phyloP scores from a whole-genome alignment of 2,888 invertebrate genomes.

The Chironomus tentans region DNA sequence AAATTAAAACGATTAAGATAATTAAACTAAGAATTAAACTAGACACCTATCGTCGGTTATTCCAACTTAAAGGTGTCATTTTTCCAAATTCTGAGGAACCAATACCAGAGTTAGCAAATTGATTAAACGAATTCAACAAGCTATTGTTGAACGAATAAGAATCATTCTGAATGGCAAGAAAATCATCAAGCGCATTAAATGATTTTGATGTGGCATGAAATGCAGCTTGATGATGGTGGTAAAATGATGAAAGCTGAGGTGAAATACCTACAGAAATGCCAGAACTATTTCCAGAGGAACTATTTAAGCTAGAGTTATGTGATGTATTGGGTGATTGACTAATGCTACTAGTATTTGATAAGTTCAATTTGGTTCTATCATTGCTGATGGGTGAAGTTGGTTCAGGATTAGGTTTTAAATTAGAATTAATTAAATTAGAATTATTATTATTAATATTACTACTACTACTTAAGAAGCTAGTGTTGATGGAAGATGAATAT shows the following conservation, averaged over 20 bases:
- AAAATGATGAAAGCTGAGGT: slow-evolving; percentile 10
- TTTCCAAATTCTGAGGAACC: slow-evolving; percentile 18
- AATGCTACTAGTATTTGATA: slow-evolving; percentile 11
- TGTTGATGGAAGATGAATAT: neutral
- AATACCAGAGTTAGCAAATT: slow-evolving; percentile 10
- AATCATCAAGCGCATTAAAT: slow-evolving; percentile 15
- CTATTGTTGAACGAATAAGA: slow-evolving; percentile 14
- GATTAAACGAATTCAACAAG: slow-evolving; percentile 13
- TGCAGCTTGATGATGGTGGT: slow-evolving; percentile 15
- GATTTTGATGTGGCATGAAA: slow-evolving; percentile 20
- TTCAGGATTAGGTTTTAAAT: neutral
- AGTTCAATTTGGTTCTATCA: slow-evolving; percentile 10
- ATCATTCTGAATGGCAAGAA: neutral
- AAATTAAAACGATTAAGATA: neutral
- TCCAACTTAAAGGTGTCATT: slow-evolving; percentile 15
- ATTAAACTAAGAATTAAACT: neutral
- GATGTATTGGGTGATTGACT: slow-evolving; percentile 24
- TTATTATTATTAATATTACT: slow-evolving; percentile 30
- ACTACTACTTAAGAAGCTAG: slow-evolving; percentile 40
- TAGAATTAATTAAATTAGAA: slow-evolving; percentile 2
- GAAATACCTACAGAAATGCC: slow-evolving; percentile 19
- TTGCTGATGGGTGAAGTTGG: slow-evolving; percentile 10
- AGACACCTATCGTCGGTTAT: slow-evolving; percentile 13
- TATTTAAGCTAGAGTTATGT: slow-evolving; percentile 17
- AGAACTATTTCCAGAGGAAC: slow-evolving; percentile 20